These are phyloP conservation scores for Caenorhabditis tropicalis DNA, from an alignment of 1,140 invertebrate genomes.

Conservation along the genomic window DNA sequence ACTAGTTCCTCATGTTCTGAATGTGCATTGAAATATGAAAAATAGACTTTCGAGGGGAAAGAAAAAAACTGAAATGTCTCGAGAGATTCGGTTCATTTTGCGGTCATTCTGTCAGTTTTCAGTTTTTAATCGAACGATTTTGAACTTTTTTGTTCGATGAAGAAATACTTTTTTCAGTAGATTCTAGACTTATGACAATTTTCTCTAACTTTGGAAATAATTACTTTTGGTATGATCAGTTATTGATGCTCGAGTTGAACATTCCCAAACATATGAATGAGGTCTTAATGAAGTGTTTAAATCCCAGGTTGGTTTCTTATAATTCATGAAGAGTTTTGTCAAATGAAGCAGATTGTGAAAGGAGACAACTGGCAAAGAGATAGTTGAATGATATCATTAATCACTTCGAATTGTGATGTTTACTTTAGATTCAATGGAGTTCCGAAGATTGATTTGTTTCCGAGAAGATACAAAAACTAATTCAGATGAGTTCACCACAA, in stretches of 20 bases:
- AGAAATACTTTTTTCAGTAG: too few relatives aligned
- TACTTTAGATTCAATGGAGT: not conserved
- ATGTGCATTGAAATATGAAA: not conserved
- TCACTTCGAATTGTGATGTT: not conserved
- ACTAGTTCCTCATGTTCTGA: not conserved
- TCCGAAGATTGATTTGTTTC: not conserved
- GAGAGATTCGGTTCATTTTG: conserved; percentile 5
- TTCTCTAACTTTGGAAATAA: too few relatives aligned
- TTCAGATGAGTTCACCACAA: too few relatives aligned
- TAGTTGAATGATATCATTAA: not conserved
- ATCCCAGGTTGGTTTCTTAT: too few relatives aligned
- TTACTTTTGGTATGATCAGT: too few relatives aligned
- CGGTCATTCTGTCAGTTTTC: not conserved
- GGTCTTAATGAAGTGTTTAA: too few relatives aligned
- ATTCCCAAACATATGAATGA: too few relatives aligned
- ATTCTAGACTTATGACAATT: too few relatives aligned
- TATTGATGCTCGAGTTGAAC: too few relatives aligned
- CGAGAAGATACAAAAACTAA: not conserved
- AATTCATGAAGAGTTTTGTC: too few relatives aligned
- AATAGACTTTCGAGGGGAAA: not conserved
- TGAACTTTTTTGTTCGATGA: too few relatives aligned
- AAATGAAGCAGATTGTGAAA: too few relatives aligned
- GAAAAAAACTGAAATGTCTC: not conserved
- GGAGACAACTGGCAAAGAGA: not conserved
- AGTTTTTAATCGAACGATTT: not conserved